phyloP scores from a whole-genome alignment of 2,888 invertebrate species.

The Heliconius charithonia region DNA sequence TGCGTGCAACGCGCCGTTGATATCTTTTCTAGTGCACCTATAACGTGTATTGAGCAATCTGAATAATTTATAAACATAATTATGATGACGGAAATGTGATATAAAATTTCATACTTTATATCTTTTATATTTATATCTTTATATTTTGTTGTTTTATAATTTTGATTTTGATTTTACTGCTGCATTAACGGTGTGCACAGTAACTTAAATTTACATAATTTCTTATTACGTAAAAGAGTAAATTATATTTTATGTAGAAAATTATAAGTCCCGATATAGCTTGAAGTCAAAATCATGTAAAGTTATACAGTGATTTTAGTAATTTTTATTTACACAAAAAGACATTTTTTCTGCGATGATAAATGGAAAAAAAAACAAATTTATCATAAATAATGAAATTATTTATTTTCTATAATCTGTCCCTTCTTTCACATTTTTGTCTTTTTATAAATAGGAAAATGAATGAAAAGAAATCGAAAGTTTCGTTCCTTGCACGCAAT shows the following conservation, averaged over 20 bases:
- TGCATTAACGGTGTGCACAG: not conserved
- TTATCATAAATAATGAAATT: too few species aligned
- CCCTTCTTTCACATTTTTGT: too few species aligned
- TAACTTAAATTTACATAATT: not conserved
- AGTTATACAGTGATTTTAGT: not conserved
- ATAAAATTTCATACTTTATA: not conserved
- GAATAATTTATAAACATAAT: slow-evolving; percentile 26
- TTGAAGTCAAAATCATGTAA: not conserved
- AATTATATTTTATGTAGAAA: not conserved
- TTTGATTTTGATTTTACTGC: not conserved
- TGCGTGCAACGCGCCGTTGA: slow-evolving; percentile 46
- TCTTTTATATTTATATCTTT: too few species aligned
- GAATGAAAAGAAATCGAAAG: not conserved
- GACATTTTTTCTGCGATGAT: too few species aligned
- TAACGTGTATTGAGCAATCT: slow-evolving; percentile 26
- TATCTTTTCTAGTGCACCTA: slow-evolving; percentile 49
- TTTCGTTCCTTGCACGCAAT: not conserved
- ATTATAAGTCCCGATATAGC: not conserved
- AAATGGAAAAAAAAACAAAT: too few species aligned
- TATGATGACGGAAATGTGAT: slow-evolving; percentile 24
- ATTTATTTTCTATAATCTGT: too few species aligned
- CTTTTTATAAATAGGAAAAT: not conserved
- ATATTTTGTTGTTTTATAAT: not conserved
- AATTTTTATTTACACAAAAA: not conserved
- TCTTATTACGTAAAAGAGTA: not conserved